phyloP scores from a whole-genome alignment of 1,140 invertebrate genomes.

The Teleopsis dalmanni region DNA sequence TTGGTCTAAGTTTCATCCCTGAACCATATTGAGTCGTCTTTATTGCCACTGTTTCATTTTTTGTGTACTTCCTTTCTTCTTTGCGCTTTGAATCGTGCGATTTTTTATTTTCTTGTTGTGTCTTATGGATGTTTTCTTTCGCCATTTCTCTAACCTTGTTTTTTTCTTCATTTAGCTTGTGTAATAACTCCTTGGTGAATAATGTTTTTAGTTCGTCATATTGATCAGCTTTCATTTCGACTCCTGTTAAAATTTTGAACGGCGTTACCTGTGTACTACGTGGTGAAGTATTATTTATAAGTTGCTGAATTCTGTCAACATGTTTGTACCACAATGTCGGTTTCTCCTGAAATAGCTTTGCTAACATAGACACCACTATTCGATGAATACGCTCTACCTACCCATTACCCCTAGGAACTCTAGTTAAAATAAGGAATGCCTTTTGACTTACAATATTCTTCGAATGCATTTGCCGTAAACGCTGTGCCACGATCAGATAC shows the following conservation, averaged over 20 bases:
- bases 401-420: conserved; percentile 21
- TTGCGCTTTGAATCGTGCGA: conserved; percentile 29
- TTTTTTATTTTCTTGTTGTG: conserved; percentile 36
- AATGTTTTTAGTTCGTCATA: conserved; percentile 18
- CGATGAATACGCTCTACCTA: conserved; percentile 27
- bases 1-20: conserved; percentile 28
- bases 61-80: conserved; percentile 18
- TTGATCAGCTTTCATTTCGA: conserved; percentile 22
- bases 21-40: conserved; percentile 34
- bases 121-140: conserved; percentile 26
- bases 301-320: conserved; percentile 23
- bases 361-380: conserved; percentile 24
- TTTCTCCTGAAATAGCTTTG: conserved; percentile 22
- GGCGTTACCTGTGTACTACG: conserved; percentile 30
- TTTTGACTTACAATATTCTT: too few relatives aligned
- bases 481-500: too few relatives aligned
- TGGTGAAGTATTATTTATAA: conserved; percentile 32
- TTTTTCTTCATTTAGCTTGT: conserved; percentile 15
- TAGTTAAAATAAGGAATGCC: too few relatives aligned
- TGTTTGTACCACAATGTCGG: conserved; percentile 30
- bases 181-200: conserved; percentile 25
- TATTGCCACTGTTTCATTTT: conserved; percentile 38
- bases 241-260: conserved; percentile 32
- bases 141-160: conserved; percentile 10
- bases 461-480: too few relatives aligned